These are phyloP conservation scores for Euleptes europaea DNA, from an alignment of 2,113 vertebrate species.

Conservation along the genomic window DNA sequence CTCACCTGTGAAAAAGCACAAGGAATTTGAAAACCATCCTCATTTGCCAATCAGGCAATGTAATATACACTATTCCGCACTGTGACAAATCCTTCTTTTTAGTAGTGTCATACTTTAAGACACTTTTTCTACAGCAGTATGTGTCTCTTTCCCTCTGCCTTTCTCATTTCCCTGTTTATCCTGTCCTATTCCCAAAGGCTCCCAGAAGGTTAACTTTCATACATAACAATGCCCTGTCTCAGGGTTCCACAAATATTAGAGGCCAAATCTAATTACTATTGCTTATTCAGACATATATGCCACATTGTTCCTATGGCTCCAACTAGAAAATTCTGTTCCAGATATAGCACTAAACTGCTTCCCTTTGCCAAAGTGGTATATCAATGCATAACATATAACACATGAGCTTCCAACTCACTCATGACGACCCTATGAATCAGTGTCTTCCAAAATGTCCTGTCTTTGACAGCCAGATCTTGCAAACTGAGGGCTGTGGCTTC, in stretches of 20 bases:
- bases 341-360: not conserved
- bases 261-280: not conserved
- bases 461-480: too few species aligned
- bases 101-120: slow-evolving; percentile 66
- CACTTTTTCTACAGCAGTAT: slow-evolving; percentile 22
- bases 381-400: not conserved
- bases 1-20: slow-evolving; percentile 63
- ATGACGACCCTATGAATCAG: too few species aligned
- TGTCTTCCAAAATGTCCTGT: too few species aligned
- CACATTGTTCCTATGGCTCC: not conserved
- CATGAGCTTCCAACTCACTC: too few species aligned
- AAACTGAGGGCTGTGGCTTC: too few species aligned
- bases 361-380: not conserved
- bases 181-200: slow-evolving; percentile 1
- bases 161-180: not conserved
- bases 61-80: slow-evolving; percentile 56
- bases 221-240: not conserved
- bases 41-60: slow-evolving; percentile 83
- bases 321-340: not conserved
- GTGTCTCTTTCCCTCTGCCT: not conserved
- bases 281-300: not conserved
- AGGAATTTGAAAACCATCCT: slow-evolving; percentile 72
- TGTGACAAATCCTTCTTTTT: slow-evolving; percentile 68
- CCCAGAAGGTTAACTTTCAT: not conserved
- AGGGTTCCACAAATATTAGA: slow-evolving; percentile 2